Evolutionary conservation across 2,113 vertebrate species (phyloP).

Genomic region (Tachycineta bicolor): DNA sequence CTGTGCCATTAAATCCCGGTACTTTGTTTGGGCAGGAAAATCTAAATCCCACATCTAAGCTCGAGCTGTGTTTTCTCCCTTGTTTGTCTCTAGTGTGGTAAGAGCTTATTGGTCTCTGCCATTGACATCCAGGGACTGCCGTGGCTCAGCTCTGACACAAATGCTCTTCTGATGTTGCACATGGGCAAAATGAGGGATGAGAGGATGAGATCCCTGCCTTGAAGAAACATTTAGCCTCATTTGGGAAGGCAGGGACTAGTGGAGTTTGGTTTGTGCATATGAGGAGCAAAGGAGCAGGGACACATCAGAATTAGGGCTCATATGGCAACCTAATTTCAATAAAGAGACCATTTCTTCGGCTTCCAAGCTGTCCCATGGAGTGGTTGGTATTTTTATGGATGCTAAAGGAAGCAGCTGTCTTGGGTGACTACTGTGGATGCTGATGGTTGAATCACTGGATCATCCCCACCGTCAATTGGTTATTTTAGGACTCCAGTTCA

Average conservation of each 20-base stretch:
- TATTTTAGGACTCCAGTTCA: background rate
- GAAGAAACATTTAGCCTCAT: background rate
- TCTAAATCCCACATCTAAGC: background rate
- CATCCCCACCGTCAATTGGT: background rate
- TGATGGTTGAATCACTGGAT: background rate
- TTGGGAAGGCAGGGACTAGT: background rate
- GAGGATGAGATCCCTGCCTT: background rate
- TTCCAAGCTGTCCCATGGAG: background rate
- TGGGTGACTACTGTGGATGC: background rate
- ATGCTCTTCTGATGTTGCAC: background rate
- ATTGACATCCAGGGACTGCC: background rate
- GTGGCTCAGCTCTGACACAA: background rate
- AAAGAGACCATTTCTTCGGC: background rate
- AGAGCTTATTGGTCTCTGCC: background rate
- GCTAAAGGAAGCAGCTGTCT: background rate
- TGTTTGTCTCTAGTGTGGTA: background rate
- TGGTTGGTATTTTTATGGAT: background rate
- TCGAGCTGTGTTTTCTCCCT: background rate
- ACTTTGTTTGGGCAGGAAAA: background rate
- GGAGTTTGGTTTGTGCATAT: background rate
- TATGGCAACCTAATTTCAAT: background rate
- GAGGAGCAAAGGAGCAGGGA: background rate
- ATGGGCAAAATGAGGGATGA: background rate
- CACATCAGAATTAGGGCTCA: fast-evolving
- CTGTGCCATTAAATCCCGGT: background rate